Conservation (phyloP, 2,113 vertebrate genomes). For the Strix aluco region DNA sequence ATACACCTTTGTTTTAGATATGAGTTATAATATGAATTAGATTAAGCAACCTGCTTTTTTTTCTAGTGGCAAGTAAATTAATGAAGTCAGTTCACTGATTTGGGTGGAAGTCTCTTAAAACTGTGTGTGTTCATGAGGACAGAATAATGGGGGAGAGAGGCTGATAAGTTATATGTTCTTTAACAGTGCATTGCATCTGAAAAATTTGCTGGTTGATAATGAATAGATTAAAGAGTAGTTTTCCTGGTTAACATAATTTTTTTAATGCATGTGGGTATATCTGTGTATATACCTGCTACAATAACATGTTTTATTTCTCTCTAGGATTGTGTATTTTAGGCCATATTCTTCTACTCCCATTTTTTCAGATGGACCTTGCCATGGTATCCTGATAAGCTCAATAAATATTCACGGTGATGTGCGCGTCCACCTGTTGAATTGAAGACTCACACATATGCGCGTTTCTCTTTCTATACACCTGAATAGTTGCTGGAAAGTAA, state of each 20-base stretch:
- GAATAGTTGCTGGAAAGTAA: neutral
- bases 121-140: neutral
- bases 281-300: neutral
- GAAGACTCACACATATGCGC: neutral
- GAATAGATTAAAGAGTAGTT: neutral
- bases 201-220: neutral
- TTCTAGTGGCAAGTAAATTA: neutral
- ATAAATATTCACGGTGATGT: neutral
- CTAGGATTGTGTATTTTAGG: neutral
- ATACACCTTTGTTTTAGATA: neutral
- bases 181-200: neutral
- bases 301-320: neutral
- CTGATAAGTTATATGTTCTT: neutral
- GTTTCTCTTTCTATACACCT: neutral
- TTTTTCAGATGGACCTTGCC: neutral
- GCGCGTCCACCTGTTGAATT: neutral
- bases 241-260: neutral
- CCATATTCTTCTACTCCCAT: neutral
- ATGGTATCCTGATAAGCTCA: neutral
- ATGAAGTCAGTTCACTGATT: neutral
- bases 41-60: neutral
- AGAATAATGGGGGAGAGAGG: neutral
- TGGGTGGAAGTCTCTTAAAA: neutral
- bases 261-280: fast-evolving
- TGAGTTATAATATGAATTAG: neutral